These are phyloP conservation scores for Cheilosia vulpina DNA, from an alignment of 2,888 invertebrate species.

Conservation along the genomic window DNA sequence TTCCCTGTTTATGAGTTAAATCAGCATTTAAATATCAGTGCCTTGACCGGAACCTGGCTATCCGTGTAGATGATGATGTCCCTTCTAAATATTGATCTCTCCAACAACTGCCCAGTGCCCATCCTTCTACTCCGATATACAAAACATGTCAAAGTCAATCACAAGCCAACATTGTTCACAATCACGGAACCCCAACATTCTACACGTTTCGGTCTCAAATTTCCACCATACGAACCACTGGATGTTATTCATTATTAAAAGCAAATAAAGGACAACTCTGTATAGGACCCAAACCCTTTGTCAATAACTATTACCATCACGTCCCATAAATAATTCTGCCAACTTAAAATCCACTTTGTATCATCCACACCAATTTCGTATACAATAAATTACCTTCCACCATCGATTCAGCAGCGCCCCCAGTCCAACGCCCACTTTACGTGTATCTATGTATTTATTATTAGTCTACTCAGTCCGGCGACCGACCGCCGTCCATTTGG, in stretches of 20 bases:
- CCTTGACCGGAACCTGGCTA: no score
- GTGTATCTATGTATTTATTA: slow-evolving; percentile 6
- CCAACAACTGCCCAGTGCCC: no score
- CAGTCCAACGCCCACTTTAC: slow-evolving; percentile 13
- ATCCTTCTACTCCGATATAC: no score
- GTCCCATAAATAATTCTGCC: slow-evolving; percentile 60
- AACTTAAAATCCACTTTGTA: slow-evolving; percentile 56
- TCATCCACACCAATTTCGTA: slow-evolving; percentile 29
- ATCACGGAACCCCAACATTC: neutral
- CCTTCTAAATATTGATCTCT: no score
- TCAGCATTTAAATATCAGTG: no score
- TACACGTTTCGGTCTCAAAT: neutral
- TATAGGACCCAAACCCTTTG: slow-evolving; percentile 8
- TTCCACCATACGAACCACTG: neutral
- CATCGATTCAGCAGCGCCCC: neutral
- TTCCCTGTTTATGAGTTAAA: no score
- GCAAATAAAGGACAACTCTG: neutral
- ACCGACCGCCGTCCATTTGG: slow-evolving; percentile 25
- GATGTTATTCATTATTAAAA: slow-evolving; percentile 1
- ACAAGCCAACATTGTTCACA: neutral
- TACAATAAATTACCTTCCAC: slow-evolving; percentile 49
- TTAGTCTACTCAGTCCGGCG: slow-evolving; percentile 5
- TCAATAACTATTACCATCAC: slow-evolving; percentile 44
- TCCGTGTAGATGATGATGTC: no score
- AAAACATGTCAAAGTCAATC: no score